A percentile compares a stretch with the other conserved stretches of the same genome.
These are phyloP conservation scores for Amblyjoppa fuscipennis DNA, from an alignment of 2,888 invertebrate genomes.

Conservation along the genomic window DNA sequence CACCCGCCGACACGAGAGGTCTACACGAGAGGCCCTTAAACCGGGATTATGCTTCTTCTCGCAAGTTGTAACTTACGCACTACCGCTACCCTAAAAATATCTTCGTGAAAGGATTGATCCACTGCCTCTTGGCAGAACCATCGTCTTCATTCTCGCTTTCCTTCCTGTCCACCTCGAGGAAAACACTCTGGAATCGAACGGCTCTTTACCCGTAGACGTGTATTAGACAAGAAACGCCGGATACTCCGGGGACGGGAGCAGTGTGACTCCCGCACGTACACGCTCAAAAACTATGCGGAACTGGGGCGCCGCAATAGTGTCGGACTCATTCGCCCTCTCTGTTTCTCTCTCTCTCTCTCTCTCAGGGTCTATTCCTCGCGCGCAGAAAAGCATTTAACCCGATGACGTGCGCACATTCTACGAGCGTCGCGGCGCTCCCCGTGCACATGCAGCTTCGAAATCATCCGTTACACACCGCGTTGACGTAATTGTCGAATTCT, in stretches of 20 bases:
- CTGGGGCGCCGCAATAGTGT: slow-evolving; percentile 40
- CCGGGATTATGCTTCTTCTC: slow-evolving; percentile 77
- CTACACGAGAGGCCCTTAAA: slow-evolving; percentile 75
- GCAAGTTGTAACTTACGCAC: slow-evolving; percentile 7
- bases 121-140: not conserved
- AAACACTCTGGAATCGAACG: not conserved
- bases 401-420: slow-evolving; percentile 84
- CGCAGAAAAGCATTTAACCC: slow-evolving; percentile 81
- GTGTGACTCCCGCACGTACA: slow-evolving; percentile 25
- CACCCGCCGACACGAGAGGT: slow-evolving; percentile 76
- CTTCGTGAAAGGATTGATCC: not conserved
- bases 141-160: not conserved
- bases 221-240: slow-evolving; percentile 55
- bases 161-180: not conserved
- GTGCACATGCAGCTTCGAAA: slow-evolving; percentile 70
- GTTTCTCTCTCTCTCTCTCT: not conserved
- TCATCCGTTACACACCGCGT: slow-evolving; percentile 83
- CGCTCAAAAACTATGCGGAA: slow-evolving; percentile 18
- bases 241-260: slow-evolving; percentile 9
- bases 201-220: slow-evolving; percentile 33
- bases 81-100: not conserved
- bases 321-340: slow-evolving; percentile 16
- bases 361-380: slow-evolving; percentile 20
- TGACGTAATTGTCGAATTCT: slow-evolving; percentile 85
- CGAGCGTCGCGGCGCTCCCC: slow-evolving; percentile 74